Conservation (phyloP, 2,113 vertebrate genomes). For the Scalopus aquaticus region DNA sequence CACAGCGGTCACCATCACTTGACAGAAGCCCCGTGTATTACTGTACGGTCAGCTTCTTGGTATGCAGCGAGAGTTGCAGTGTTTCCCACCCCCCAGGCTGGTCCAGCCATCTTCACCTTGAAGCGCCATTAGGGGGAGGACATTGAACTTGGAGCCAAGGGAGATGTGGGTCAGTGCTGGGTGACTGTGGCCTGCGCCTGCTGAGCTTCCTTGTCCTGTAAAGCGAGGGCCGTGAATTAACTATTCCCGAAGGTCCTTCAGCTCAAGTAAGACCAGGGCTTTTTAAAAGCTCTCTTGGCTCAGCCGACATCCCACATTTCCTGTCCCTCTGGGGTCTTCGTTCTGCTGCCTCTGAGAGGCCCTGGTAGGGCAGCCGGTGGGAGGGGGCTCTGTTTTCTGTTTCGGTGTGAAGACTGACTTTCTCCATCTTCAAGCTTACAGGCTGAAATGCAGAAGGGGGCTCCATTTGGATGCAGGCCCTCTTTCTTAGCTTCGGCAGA, state of each 20-base stretch:
- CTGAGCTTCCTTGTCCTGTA: neutral
- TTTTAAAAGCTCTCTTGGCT: neutral
- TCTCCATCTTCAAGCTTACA: neutral
- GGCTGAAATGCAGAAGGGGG: neutral
- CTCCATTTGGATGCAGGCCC: neutral
- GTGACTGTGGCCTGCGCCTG: neutral
- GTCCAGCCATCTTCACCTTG: slow-evolving; percentile 1
- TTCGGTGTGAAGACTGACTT: neutral
- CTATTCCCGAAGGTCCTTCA: too few relatives aligned
- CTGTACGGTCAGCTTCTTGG: neutral
- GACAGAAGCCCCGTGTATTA: neutral
- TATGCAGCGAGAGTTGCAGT: neutral
- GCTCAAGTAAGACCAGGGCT: neutral
- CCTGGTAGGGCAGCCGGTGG: neutral
- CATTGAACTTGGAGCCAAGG: neutral
- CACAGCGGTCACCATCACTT: neutral
- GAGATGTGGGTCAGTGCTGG: neutral
- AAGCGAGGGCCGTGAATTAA: neutral
- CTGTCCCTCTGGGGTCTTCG: neutral
- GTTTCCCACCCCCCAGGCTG: accelerated
- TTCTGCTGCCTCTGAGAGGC: neutral
- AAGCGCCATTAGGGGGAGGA: neutral
- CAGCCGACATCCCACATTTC: neutral
- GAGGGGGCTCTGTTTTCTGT: neutral
- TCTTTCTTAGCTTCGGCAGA: neutral